These are phyloP conservation scores for Tanaodytes sp. DNA, from an alignment of 2,888 invertebrate genomes.

Conservation along the genomic window DNA sequence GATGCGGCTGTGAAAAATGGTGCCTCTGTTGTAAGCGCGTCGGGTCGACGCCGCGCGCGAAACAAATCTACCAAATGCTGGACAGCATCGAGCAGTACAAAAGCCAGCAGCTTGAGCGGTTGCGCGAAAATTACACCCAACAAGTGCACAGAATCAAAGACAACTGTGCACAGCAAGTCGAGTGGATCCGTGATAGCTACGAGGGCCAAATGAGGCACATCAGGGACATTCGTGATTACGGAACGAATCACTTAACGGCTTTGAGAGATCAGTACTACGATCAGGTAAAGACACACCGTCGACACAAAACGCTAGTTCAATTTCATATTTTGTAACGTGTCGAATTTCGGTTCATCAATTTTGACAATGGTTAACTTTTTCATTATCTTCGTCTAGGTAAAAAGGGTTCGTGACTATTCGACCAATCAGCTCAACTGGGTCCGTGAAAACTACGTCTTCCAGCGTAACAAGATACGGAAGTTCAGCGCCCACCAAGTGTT, in stretches of 20 bases:
- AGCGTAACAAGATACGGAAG: slow-evolving; percentile 93
- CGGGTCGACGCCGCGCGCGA: slow-evolving; percentile 83
- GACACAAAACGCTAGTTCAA: too few species aligned
- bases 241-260: slow-evolving; percentile 88
- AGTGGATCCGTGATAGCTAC: slow-evolving; percentile 94
- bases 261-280: slow-evolving; percentile 93
- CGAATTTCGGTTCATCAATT: too few species aligned
- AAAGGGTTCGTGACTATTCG: slow-evolving; percentile 93
- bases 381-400: slow-evolving; percentile 81
- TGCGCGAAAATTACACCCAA: slow-evolving; percentile 92
- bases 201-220: slow-evolving; percentile 89
- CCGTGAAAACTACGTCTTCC: slow-evolving; percentile 95
- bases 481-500: slow-evolving; percentile 94
- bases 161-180: slow-evolving; percentile 94
- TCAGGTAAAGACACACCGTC: slow-evolving; percentile 85
- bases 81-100: slow-evolving; percentile 94
- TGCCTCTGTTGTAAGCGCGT: slow-evolving; percentile 83
- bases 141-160: slow-evolving; percentile 94
- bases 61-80: slow-evolving; percentile 89
- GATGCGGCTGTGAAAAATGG: slow-evolving; percentile 83
- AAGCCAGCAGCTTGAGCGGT: slow-evolving; percentile 87
- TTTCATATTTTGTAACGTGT: too few species aligned
- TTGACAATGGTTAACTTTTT: too few species aligned
- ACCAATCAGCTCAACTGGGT: slow-evolving; percentile 93
- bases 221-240: slow-evolving; percentile 91